Base-by-base conservation (phyloP, 1,140 invertebrate genomes). In the Drosophila hydei region DNA sequence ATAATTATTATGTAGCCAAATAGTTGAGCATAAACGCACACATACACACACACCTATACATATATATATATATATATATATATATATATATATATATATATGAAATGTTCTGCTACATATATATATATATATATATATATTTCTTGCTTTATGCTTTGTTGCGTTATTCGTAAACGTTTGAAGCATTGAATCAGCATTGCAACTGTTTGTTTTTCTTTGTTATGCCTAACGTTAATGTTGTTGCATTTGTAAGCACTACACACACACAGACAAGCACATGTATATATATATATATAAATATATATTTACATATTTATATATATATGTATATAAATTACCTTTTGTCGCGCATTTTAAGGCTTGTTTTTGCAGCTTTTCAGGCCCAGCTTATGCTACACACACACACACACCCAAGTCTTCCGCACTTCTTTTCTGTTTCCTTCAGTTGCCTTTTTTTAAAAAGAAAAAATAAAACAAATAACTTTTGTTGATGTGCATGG, bases 111-210 rank as follows among this genome's bases (percentile, higher is more conserved):
- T 52, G 8, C 36, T 12, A 33, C 12, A 33, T 33, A 11, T 33
- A 30, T 9, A 30, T 30, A 33, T 33, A 33, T 11, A 33, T 2
- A 33, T 33, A 33, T 33, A 33, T 33, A 33, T 40, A 16, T 16
- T 61, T 63, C 27, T 54, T 50, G 50, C 40, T 63, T 70, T 30
- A 14, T 25, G 33, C 50, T 63, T 70, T 69, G 27, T 60, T 47
- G 67, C 59, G 50, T 55, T 42, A 27, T 70, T 55, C 67, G 54
- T 70, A 63, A 69, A 62, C 40, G 65, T 62, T 70, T 62, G n/a
- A n/a, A n/a, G n/a, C n/a, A n/a, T n/a, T 50, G 27, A 33, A 43
- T 58, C 56, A 21, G 36, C 47, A 36, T 55, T 55, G 67, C 59
- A 54, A 45, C 40, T 42, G n/a, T 14, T 16, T 14, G 38, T 42